phyloP scores from a whole-genome alignment of 2,888 invertebrate genomes.

The Chirona hameri region DNA sequence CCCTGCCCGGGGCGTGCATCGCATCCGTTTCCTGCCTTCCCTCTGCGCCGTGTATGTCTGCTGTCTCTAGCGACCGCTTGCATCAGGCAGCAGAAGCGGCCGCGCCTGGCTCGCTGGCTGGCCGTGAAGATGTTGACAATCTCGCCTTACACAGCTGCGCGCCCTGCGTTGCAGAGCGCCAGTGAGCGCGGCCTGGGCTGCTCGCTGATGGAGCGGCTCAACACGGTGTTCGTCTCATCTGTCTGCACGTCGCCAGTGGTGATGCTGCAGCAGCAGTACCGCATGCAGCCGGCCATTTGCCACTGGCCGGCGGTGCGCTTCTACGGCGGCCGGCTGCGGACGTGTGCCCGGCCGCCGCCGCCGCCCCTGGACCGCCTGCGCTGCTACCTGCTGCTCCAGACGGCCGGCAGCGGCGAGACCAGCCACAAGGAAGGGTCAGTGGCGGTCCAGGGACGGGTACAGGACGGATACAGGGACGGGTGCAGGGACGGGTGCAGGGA shows the following conservation, averaged over 20 bases:
- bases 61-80: too few species aligned
- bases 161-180: not conserved
- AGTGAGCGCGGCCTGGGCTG: not conserved
- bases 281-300: constrained; percentile 80
- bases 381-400: not conserved
- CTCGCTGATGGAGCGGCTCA: not conserved
- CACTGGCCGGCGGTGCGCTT: constrained; percentile 72
- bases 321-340: constrained; percentile 57
- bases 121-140: too few species aligned
- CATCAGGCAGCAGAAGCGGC: too few species aligned
- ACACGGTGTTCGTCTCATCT: not conserved
- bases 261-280: constrained; percentile 60
- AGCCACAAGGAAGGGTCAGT: not conserved
- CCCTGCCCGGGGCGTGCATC: too few species aligned
- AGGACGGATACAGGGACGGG: too few species aligned
- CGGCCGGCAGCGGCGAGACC: not conserved
- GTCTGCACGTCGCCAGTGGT: constrained; percentile 42
- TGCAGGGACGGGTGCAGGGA: too few species aligned
- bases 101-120: too few species aligned
- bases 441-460: not conserved
- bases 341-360: not conserved
- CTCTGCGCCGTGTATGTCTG: too few species aligned
- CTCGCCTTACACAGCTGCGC: not conserved
- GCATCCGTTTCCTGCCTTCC: too few species aligned
- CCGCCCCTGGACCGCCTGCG: not conserved